Evolutionary conservation across 2,888 invertebrate genomes (phyloP), one percentile per base, ranked within the genome.

Genomic region (Morpho achilles): DNA sequence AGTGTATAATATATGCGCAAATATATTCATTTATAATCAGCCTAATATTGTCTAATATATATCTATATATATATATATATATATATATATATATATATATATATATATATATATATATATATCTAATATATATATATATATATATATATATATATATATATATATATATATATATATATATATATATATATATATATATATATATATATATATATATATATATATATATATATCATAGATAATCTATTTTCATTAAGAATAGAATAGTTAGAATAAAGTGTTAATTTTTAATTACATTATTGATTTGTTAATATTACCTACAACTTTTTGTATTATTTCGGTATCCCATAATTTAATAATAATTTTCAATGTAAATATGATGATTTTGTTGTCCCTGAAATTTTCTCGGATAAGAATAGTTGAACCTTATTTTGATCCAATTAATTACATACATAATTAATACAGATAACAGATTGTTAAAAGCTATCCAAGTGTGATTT

Each of bases 281-380:
- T 87, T 88, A 80, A 82, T 85, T 88, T 88, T 81, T 76, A 78
- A 87, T 84, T 85, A 89, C 76, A 88, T 79, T 82, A 87, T 82
- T 82, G 76, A 84, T 88, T 88, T 88, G 86, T 88, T 87, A 85
- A 86, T 80, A 67, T 79, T 81, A 80, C 68, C 68, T 64, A 62
- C 53, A 65, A 42, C 32, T 55, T 56, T 44, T 69, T 74, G 77
- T 82, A 64, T 83, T 72, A 77, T 80, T 77, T 78, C 2, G 46
- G 59, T 47, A 46, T 49, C 10, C 39, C 40, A 40, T 47, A 23
- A n/a, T 10, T 43, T 39, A 45, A n/a, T 6, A 6, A 45, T 5
- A 2, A 2, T 32, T 5, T 32, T 32, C 5, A 5, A 32, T 32
- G 1, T 32, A 32, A 32, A 32, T 3, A 32, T 32, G 5, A 1